Base-by-base conservation (phyloP, 2,113 vertebrate species). In the Hyla sarda region DNA sequence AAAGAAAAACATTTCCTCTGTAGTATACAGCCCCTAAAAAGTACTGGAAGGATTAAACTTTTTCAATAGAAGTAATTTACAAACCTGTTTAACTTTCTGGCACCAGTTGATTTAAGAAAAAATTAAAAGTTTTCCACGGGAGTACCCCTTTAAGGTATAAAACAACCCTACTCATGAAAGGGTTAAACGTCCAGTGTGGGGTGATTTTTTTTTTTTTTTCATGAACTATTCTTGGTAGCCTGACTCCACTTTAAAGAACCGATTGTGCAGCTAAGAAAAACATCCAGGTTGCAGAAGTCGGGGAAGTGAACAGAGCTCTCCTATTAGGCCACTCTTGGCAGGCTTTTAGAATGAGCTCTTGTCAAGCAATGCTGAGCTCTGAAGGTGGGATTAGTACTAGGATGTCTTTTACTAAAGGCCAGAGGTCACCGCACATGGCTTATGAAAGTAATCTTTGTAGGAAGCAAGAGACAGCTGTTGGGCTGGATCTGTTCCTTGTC, bases 391-490 rank as follows among this genome's bases (percentile, higher is more conserved):
- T 84, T 84, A 84, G 72, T 62, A 65, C 72, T 30, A 76, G 71
- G 83, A 84, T 65, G 73, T 76, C 83, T 84, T 75, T 84, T 76
- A 62, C 41, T 30, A 65, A 84, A 76, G 83, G 83, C 56, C 56
- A 65, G 13, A 65, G 83, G 83, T 84, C 83, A 77, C 83, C 56
- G 34, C 83, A 76, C 83, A 84, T 23, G 73, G 83, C 83, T 84
- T 84, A 84, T 84, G 72, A 84, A 76, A 76, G 83, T 84, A 76
- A 84, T 84, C 83, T 65, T 76, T 74, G 71, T 74, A 84, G 83
- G 83, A 76, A 84, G 83, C 83, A 11, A 50, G 72, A 84, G 83
- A 84, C 83, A 84, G 83, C 83, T 84, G 83, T 76, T 73, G 23
- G 37, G 28, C 23, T 47, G 72, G 45, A 45, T 41, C 83, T 84